Conservation (phyloP, 2,113 vertebrate species). For the Quiscalus mexicanus region DNA sequence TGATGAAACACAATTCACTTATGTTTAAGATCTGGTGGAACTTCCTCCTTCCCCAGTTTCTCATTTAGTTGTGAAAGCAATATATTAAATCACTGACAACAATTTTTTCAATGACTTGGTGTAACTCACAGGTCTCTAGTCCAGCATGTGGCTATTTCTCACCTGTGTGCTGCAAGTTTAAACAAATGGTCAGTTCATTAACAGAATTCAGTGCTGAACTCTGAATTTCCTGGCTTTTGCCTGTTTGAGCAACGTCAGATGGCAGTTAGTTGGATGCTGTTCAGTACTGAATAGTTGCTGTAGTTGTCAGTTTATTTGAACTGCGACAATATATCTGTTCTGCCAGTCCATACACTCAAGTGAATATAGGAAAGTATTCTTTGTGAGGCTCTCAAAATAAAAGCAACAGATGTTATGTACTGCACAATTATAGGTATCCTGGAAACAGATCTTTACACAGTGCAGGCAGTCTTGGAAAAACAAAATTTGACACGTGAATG, state of each 20-base stretch:
- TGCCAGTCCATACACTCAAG: conserved; percentile 44
- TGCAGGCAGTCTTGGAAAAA: conserved; percentile 70
- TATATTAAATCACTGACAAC: neutral
- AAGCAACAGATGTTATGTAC: conserved; percentile 80
- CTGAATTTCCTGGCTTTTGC: neutral
- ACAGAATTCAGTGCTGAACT: neutral
- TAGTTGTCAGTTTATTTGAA: conserved; percentile 52
- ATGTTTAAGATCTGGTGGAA: neutral
- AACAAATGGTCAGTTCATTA: neutral
- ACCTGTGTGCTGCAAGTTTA: neutral
- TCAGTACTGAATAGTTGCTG: neutral
- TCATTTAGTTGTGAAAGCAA: neutral
- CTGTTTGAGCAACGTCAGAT: neutral
- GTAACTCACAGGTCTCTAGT: neutral
- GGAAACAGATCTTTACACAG: conserved; percentile 78
- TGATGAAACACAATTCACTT: neutral
- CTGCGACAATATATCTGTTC: conserved; percentile 44
- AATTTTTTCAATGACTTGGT: neutral
- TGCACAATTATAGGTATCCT: conserved; percentile 74
- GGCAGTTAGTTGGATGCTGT: neutral
- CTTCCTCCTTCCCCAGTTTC: neutral
- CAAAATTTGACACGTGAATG: conserved; percentile 73
- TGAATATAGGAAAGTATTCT: conserved; percentile 33
- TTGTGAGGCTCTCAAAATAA: conserved; percentile 62
- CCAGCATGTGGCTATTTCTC: neutral